Conservation (phyloP, 2,797 vertebrate genomes). For the Lepilemur septentrionalis region DNA sequence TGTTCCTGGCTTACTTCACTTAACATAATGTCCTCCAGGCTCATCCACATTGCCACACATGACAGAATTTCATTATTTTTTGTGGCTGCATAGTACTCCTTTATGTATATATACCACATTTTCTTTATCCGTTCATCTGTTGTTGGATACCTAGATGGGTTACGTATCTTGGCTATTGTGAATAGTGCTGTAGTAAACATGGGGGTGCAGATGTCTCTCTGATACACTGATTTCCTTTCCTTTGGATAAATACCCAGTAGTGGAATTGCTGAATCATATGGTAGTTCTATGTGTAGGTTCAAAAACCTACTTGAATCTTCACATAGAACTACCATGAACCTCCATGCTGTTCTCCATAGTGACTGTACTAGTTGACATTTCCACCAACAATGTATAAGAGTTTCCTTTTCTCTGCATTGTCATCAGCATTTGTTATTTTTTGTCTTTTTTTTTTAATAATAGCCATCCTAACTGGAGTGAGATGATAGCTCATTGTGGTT, state of each 20-base stretch:
- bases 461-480: neutral
- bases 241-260: neutral
- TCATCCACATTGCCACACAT: neutral
- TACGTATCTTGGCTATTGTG: neutral
- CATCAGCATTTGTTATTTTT: neutral
- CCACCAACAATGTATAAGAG: neutral
- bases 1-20: neutral
- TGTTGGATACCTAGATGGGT: neutral
- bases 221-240: neutral
- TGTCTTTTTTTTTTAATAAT: neutral
- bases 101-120: neutral
- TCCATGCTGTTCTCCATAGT: neutral
- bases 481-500: neutral
- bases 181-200: too few relatives aligned
- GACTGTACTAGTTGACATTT: neutral
- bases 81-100: neutral
- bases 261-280: too few relatives aligned
- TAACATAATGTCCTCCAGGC: too few relatives aligned
- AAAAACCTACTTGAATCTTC: too few relatives aligned
- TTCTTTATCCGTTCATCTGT: neutral
- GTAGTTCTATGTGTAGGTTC: neutral
- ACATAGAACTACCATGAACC: too few relatives aligned
- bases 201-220: neutral
- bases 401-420: neutral
- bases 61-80: neutral